phyloP scores from a whole-genome alignment of 2,797 vertebrate genomes.

The Anniella stebbinsi region DNA sequence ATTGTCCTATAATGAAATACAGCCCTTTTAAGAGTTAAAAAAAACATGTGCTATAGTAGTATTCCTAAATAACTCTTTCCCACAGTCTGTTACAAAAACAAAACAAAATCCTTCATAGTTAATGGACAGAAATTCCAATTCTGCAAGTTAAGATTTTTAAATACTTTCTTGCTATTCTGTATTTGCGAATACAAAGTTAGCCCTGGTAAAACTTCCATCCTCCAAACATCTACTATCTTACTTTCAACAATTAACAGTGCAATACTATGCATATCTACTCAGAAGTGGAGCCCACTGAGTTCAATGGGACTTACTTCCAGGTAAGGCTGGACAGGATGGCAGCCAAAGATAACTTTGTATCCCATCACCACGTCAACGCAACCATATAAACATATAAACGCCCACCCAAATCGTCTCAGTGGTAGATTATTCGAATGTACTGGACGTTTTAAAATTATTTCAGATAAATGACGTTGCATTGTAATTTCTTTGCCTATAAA shows the following conservation, averaged over 20 bases:
- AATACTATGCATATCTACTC: no score
- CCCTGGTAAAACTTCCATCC: not conserved
- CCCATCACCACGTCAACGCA: not conserved
- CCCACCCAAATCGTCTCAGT: not conserved
- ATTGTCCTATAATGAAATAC: slow-evolving; percentile 4
- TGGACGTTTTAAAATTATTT: not conserved
- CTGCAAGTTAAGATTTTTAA: not conserved
- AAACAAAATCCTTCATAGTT: not conserved
- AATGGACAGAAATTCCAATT: not conserved
- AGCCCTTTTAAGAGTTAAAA: slow-evolving; percentile 23
- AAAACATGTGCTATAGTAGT: slow-evolving; percentile 10
- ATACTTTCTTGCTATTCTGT: not conserved
- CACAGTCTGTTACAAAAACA: not conserved
- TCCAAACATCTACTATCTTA: not conserved
- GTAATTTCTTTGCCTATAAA: not conserved
- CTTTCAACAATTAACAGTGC: not conserved
- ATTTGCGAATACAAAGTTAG: not conserved
- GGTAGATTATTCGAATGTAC: not conserved
- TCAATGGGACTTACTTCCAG: no score
- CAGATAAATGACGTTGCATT: not conserved
- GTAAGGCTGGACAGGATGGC: no score
- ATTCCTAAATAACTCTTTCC: not conserved
- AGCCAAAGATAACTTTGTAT: not conserved
- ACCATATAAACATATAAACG: not conserved
- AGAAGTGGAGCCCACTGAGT: no score